Conservation (phyloP, 92 coral and sea anemone genomes). For the Pocillopora grandis region DNA sequence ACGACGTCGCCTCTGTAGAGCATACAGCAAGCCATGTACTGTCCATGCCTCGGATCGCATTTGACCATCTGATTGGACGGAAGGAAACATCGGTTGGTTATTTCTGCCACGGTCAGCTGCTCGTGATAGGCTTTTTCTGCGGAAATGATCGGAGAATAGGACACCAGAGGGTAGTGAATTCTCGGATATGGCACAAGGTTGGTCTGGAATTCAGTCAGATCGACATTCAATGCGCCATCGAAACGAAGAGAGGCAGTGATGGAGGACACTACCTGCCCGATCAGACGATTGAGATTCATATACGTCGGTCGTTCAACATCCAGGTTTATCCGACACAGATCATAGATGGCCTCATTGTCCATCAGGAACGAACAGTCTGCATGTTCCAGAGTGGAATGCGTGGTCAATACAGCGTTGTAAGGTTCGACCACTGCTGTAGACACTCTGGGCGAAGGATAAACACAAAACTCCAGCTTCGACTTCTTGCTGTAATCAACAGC, state of each 20-base stretch:
- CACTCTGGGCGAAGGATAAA: constrained; percentile 79
- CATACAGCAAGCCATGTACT: constrained; percentile 89
- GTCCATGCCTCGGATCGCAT: constrained; percentile 84
- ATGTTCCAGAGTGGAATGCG: constrained; percentile 88
- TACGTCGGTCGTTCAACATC: constrained; percentile 82
- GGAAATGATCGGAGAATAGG: constrained; percentile 81
- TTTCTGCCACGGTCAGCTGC: constrained; percentile 68
- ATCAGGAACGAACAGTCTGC: constrained; percentile 92
- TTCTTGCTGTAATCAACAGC: constrained; percentile 81
- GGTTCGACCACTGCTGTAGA: constrained; percentile 87
- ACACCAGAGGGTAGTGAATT: constrained; percentile 86
- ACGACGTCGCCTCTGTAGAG: constrained; percentile 90
- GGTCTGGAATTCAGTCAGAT: constrained; percentile 91
- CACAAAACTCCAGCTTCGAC: constrained; percentile 78
- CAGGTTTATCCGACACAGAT: constrained; percentile 82
- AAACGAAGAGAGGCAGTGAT: constrained; percentile 92
- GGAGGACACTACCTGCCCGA: constrained; percentile 85
- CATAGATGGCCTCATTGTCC: constrained; percentile 95
- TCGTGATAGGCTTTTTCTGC: constrained; percentile 83
- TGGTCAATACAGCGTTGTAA: constrained; percentile 78
- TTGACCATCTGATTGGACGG: constrained; percentile 85
- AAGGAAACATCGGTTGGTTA: constrained; percentile 76
- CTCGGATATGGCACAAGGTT: constrained; percentile 94
- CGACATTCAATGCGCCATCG: constrained; percentile 92
- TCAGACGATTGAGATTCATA: constrained; percentile 69